phyloP scores from a whole-genome alignment of 2,888 invertebrate species.

The Cephus sareptanus region DNA sequence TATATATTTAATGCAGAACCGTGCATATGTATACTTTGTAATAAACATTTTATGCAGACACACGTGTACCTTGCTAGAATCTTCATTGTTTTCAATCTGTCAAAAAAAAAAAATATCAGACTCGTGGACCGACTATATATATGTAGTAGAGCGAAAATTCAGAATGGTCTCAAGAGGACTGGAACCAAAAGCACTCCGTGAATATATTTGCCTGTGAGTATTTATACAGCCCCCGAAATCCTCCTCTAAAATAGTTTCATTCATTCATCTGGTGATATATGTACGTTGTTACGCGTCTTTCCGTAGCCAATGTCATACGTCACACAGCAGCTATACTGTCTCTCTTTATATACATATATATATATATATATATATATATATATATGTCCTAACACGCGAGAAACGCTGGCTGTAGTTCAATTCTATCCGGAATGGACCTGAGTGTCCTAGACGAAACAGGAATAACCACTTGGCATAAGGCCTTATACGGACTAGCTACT shows the following conservation, averaged over 20 bases:
- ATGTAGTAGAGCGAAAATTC: background rate
- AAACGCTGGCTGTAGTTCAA: background rate
- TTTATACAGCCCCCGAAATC: conserved; percentile 10
- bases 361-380: background rate
- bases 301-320: conserved; percentile 4
- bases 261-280: conserved; percentile 26
- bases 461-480: background rate
- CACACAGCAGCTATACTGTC: background rate
- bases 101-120: too few species aligned
- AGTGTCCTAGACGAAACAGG: background rate
- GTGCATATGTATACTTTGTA: too few species aligned
- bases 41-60: too few species aligned
- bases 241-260: conserved; percentile 36
- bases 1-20: too few species aligned
- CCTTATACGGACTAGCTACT: background rate
- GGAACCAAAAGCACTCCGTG: background rate
- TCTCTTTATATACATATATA: background rate
- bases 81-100: too few species aligned
- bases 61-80: too few species aligned
- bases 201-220: conserved; percentile 11
- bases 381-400: background rate
- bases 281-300: conserved; percentile 5
- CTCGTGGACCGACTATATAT: too few species aligned
- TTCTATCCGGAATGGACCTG: background rate
- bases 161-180: background rate